Evolutionary conservation across 2,797 vertebrate genomes (phyloP).

Genomic region (Iguana delicatissima): DNA sequence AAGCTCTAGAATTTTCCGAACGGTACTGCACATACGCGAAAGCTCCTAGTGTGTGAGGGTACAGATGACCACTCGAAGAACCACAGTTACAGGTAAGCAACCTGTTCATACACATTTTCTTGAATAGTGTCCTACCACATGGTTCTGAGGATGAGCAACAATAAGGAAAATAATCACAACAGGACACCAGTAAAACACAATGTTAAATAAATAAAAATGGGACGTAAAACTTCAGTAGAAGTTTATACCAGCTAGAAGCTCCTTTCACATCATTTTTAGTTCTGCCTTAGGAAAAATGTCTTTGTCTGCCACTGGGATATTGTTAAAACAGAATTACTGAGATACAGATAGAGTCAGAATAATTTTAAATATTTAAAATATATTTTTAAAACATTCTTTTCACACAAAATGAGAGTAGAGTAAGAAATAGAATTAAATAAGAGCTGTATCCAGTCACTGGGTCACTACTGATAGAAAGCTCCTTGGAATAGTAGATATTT

Average conservation of each 20-base stretch:
- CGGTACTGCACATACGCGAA: too few relatives aligned
- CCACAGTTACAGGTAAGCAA: too few relatives aligned
- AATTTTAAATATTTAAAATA: neutral
- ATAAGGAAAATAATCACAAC: neutral
- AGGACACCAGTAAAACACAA: neutral
- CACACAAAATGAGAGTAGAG: neutral
- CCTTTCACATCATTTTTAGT: too few relatives aligned
- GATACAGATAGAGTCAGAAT: neutral
- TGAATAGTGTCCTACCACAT: neutral
- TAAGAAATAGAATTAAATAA: neutral
- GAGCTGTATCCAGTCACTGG: neutral
- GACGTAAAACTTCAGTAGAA: neutral
- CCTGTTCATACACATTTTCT: neutral
- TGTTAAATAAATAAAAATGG: neutral
- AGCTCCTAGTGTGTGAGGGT: too few relatives aligned
- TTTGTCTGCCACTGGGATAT: neutral
- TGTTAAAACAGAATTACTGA: neutral
- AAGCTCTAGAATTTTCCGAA: too few relatives aligned
- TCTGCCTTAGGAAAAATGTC: neutral
- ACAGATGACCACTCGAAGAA: too few relatives aligned
- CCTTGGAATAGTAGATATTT: neutral
- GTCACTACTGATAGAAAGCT: neutral
- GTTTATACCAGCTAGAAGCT: too few relatives aligned
- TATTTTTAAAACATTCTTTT: neutral
- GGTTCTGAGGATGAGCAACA: neutral